Evolutionary conservation across 2,113 vertebrate species (phyloP), one percentile per base, ranked within the genome.

Genomic region (Ibidorhyncha struthersii): DNA sequence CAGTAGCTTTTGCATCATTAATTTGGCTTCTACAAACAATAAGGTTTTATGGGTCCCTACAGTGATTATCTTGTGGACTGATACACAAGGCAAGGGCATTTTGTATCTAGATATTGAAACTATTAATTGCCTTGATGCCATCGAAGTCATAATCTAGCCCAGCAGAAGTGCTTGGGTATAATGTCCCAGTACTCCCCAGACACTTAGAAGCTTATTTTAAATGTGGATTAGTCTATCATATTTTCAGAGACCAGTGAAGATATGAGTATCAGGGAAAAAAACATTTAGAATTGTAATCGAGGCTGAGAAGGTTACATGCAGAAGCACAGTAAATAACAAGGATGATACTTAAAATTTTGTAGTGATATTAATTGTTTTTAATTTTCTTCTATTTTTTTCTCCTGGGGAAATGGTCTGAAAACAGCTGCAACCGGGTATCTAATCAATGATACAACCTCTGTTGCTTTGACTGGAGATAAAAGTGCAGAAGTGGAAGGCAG

Each of bases 41-140:
- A 92, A 89, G 63, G 26, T 78, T 95, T 96, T 95, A 92, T 86
- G n/a, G 27, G 59, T 93, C 89, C 65, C 89, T 83, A 23, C 63
- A 93, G 90, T 93, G 82, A 87, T 89, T 89, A 89, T 91, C 52
- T 71, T 61, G 59, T 84, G 56, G 69, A 91, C 83, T 78, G 65
- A 91, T 92, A 89, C 5, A 70, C 26, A 58, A 69, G 36, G 50
- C 16, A 77, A 67, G 47, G 78, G 12, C 29, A 34, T 59, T 96
- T 88, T 78, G 69, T 78, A 80, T 90, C 72, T 86, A 89, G 89
- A 95, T 93, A 97, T 94, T 95, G 95, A 96, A 97, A 91, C 53
- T 93, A 96, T 96, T 93, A 95, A 96, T 96, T 92, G 71, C 80
- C 47, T 67, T 61, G 72, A 96, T 82, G 83, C 56, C 56, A 96